phyloP scores from a whole-genome alignment of 2,888 invertebrate genomes.

The Portevinia maculata region DNA sequence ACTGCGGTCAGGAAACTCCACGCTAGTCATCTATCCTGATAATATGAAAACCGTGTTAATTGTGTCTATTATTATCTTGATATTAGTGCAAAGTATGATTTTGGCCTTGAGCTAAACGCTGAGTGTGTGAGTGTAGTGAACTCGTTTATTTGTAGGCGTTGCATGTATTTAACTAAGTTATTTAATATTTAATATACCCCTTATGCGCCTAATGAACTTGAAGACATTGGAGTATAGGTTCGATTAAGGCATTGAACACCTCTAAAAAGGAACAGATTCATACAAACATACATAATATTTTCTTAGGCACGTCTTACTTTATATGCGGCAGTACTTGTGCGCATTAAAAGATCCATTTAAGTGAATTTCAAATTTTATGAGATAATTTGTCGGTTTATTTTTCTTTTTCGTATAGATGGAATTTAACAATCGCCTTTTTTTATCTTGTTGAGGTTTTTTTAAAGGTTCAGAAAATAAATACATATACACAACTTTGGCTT shows the following conservation, averaged over 20 bases:
- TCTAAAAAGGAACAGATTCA: slow-evolving; percentile 4
- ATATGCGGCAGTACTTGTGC: background rate
- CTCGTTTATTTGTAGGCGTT: slow-evolving; percentile 28
- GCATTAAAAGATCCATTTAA: slow-evolving; percentile 20
- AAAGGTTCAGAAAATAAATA: no score
- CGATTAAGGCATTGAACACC: slow-evolving; percentile 24
- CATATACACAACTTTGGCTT: no score
- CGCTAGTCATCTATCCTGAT: slow-evolving; percentile 3
- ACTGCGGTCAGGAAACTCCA: slow-evolving; percentile 10
- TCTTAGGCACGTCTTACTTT: slow-evolving; percentile 4
- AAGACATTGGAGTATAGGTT: slow-evolving; percentile 13
- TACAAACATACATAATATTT: no score
- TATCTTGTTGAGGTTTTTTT: no score
- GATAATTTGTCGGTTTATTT: slow-evolving; percentile 2
- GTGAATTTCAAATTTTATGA: slow-evolving; percentile 26
- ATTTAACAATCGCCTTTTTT: no score
- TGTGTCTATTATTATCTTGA: slow-evolving; percentile 32
- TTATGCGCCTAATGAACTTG: slow-evolving; percentile 37
- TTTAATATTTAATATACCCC: slow-evolving; percentile 40
- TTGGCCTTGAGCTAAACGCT: background rate
- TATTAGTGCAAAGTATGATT: slow-evolving; percentile 20
- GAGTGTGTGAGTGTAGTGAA: background rate
- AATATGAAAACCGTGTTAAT: slow-evolving; percentile 42
- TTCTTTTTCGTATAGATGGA: no score
- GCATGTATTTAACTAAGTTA: slow-evolving; percentile 42